Base-by-base conservation (phyloP, 2,888 invertebrate species). In the Mechanitis mazaeus region DNA sequence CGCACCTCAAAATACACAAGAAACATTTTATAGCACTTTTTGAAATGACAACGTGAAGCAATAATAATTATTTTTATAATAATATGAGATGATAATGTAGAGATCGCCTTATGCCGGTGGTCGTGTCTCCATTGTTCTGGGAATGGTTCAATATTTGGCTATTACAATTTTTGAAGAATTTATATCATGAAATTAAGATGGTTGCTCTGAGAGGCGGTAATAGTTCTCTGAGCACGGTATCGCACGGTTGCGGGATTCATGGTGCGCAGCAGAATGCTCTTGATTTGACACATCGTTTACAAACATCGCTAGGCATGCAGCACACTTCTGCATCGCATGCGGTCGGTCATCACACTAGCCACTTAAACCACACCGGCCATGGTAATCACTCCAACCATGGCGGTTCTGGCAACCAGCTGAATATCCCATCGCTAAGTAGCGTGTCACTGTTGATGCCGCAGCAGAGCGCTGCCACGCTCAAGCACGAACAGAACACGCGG, bases 111-210 rank as follows among this genome's bases (percentile, higher is more conserved):
- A 83, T 83, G 84, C 81, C 83, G 80, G 83, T 85, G 83, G 80
- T 84, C 65, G 79, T 83, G 75, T 81, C 85, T 69, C 84, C 85
- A 71, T 75, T 83, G 69, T 87, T 88, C 77, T 87, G 85, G 88
- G 87, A 88, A 85, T 88, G 86, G 86, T 88, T 89, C 77, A 87
- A 87, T 70, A 77, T 87, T 83, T 87, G 88, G 86, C 81, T 88
- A 47, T 77, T 77, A 72, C 81, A 87, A 79, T 85, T 87, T 81
- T 72, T 88, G 69, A 88, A 87, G 79, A 82, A 83, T 80, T 80
- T 86, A 71, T 88, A 85, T 84, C 81, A 87, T 89, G 88, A 88
- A 82, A 82, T 85, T 80, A 88, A 87, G 80, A 89, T 89, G 89
- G 85, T 88, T 71, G 85, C 83, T 68, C 68, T 87, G 76, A 86